These are phyloP conservation scores for Omphaloscelis lunosa DNA, from an alignment of 2,888 invertebrate species.

Conservation along the genomic window DNA sequence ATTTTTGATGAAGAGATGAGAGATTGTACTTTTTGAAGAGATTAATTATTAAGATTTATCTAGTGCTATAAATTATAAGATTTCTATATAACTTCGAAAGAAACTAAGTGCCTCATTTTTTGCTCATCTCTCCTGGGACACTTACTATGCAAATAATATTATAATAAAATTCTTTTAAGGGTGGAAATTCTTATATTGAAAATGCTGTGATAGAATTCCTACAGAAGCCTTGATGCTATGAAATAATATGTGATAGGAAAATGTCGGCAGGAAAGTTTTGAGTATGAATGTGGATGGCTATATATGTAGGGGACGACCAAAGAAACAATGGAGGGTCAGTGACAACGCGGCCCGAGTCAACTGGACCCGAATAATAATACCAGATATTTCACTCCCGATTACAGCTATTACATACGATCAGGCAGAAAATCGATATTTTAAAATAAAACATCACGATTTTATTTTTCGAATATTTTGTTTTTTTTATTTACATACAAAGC, in stretches of 20 bases:
- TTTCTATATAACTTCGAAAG: background rate
- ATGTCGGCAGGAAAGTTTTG: too few relatives aligned
- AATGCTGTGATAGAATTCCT: background rate
- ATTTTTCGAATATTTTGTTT: too few relatives aligned
- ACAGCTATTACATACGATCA: too few relatives aligned
- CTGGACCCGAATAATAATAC: too few relatives aligned
- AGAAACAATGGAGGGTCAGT: too few relatives aligned
- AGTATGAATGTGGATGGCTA: too few relatives aligned
- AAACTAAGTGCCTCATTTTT: conserved; percentile 43
- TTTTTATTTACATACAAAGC: too few relatives aligned
- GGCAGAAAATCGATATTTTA: too few relatives aligned
- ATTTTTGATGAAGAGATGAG: background rate
- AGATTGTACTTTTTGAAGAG: background rate
- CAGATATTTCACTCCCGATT: too few relatives aligned
- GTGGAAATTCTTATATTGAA: conserved; percentile 4
- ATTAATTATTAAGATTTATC: background rate
- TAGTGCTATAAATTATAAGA: background rate
- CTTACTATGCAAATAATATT: conserved; percentile 59
- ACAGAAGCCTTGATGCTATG: background rate
- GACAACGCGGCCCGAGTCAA: too few relatives aligned
- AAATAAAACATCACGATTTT: too few relatives aligned
- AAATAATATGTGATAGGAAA: background rate
- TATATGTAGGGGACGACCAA: too few relatives aligned
- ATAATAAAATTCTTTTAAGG: conserved; percentile 23
- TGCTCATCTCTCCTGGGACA: conserved; percentile 24